phyloP scores from a whole-genome alignment of 2,797 vertebrate species.

The Otolemur crassicaudatus region DNA sequence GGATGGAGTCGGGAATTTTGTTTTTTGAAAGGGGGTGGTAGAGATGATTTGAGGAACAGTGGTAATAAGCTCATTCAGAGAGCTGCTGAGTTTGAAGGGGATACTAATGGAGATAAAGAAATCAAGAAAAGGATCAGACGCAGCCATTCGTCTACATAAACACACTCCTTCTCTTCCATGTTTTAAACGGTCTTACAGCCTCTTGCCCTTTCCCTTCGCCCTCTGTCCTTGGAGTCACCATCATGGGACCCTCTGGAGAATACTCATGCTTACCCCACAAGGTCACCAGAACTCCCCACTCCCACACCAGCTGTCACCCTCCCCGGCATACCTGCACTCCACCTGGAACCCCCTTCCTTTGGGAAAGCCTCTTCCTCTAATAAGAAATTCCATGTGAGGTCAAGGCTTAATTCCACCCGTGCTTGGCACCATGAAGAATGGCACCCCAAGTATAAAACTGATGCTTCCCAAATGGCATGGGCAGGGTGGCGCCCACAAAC shows the following conservation, averaged over 20 bases:
- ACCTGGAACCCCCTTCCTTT: background rate
- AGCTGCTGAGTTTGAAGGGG: background rate
- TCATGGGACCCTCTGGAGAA: background rate
- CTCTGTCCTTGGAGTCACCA: too few species aligned
- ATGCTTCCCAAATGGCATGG: accelerated
- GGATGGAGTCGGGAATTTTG: background rate
- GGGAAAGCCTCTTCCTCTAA: background rate
- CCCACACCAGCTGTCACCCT: background rate
- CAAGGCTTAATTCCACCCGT: too few species aligned
- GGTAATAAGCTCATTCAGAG: background rate
- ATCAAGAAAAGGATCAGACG: background rate
- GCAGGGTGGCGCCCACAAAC: background rate
- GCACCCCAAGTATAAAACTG: accelerated
- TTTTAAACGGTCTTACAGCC: background rate
- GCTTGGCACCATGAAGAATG: accelerated
- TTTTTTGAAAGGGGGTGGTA: background rate
- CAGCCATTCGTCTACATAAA: background rate
- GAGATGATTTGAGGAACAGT: background rate
- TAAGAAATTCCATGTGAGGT: background rate
- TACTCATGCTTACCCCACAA: background rate
- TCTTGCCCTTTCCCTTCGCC: background rate
- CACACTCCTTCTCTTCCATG: background rate
- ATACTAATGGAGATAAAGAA: background rate
- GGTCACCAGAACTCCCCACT: background rate
- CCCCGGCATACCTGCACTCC: background rate